A percentile compares a stretch with the other conserved stretches of the same genome.
These are phyloP conservation scores for Pangasius macronema DNA, from an alignment of 2,797 vertebrate species.

Conservation along the genomic window DNA sequence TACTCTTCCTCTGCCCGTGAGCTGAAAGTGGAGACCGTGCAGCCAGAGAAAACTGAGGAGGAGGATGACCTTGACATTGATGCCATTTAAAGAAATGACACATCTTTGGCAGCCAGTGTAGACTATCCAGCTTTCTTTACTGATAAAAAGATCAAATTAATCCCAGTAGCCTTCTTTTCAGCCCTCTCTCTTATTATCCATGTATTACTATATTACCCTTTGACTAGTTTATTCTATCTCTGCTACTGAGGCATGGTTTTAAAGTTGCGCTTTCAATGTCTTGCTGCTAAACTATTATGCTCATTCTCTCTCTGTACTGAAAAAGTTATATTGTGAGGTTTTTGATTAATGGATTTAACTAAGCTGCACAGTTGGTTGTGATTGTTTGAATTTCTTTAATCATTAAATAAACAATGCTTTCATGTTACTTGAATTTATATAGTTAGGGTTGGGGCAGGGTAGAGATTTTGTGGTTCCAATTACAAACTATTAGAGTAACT, in stretches of 20 bases:
- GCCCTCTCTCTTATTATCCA: slow-evolving; percentile 52
- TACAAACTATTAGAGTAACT: background rate
- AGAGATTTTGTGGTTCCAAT: background rate
- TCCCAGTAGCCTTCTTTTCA: slow-evolving; percentile 53
- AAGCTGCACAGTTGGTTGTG: slow-evolving; percentile 65
- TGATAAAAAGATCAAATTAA: slow-evolving; percentile 65
- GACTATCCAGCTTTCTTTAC: slow-evolving; percentile 52
- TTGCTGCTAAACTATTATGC: slow-evolving; percentile 64
- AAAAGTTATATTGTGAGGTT: slow-evolving; percentile 62
- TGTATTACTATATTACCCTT: slow-evolving; percentile 23
- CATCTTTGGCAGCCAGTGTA: slow-evolving; percentile 55
- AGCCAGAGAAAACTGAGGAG: slow-evolving; percentile 82
- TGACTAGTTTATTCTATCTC: slow-evolving; percentile 33
- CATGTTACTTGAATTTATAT: background rate
- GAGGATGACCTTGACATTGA: slow-evolving; percentile 98
- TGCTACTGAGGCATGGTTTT: slow-evolving; percentile 71
- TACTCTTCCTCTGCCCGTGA: slow-evolving; percentile 90
- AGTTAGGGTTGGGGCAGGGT: background rate
- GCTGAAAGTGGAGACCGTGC: slow-evolving; percentile 94
- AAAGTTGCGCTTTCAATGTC: slow-evolving; percentile 67
- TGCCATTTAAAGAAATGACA: slow-evolving; percentile 82
- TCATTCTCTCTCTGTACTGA: slow-evolving; percentile 62
- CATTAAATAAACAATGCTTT: slow-evolving; percentile 68
- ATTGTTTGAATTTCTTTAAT: slow-evolving; percentile 72
- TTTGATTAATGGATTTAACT: slow-evolving; percentile 64